phyloP scores from a whole-genome alignment of 2,113 vertebrate genomes.

The Gorsachius goisagi region DNA sequence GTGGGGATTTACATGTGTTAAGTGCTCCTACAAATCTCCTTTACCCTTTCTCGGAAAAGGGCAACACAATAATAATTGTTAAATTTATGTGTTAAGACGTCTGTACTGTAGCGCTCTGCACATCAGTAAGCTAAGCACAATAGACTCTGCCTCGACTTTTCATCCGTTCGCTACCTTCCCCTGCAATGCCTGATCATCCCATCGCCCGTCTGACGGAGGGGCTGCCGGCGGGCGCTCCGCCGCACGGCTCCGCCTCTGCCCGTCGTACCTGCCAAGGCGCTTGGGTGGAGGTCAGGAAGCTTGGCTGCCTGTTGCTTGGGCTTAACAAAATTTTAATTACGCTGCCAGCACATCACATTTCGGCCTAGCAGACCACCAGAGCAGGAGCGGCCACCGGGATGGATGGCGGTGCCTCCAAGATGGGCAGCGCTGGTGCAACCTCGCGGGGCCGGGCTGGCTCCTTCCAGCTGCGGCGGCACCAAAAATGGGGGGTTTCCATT shows the following conservation, averaged over 20 bases:
- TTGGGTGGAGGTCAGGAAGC: not conserved
- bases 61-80: constrained; percentile 75
- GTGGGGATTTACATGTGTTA: constrained; percentile 73
- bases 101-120: constrained; percentile 56
- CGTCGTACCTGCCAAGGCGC: not conserved
- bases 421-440: not conserved
- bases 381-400: not conserved
- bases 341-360: accelerated
- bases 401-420: not conserved
- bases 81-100: constrained; percentile 72
- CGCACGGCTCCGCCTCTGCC: not conserved
- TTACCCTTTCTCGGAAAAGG: constrained; percentile 80
- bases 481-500: not conserved
- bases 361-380: not conserved
- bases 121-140: constrained; percentile 44
- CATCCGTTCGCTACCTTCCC: not conserved
- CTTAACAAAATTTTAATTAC: too few relatives aligned
- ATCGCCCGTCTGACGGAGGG: not conserved
- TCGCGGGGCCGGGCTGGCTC: not conserved
- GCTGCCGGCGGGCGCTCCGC: not conserved
- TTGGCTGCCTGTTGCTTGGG: not conserved
- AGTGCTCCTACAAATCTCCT: constrained; percentile 78
- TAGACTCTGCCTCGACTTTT: constrained; percentile 9
- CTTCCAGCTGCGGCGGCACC: not conserved
- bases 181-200: not conserved